phyloP scores from a whole-genome alignment of 2,797 vertebrate species.

The Yasuhikotakia modesta region DNA sequence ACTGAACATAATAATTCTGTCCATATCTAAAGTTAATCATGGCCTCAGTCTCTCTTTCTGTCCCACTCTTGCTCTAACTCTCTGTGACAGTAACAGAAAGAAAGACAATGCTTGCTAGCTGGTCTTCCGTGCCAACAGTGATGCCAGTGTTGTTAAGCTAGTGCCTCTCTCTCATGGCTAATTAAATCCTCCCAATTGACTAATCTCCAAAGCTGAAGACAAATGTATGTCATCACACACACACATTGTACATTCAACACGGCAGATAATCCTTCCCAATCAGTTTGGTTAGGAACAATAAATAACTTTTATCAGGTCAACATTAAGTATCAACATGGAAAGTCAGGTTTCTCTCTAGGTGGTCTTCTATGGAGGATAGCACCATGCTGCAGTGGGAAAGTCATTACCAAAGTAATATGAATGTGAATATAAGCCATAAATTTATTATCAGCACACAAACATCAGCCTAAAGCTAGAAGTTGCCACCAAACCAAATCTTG shows the following conservation, averaged over 20 bases:
- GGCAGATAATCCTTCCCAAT: too few relatives aligned
- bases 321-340: too few relatives aligned
- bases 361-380: background rate
- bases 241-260: too few relatives aligned
- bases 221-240: background rate
- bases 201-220: constrained; percentile 59
- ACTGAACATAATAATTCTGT: too few relatives aligned
- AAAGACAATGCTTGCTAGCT: constrained; percentile 51
- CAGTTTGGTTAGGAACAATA: background rate
- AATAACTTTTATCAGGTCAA: background rate
- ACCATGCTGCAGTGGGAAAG: background rate
- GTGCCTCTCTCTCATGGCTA: constrained; percentile 67
- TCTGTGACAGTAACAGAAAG: constrained; percentile 47
- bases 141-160: constrained; percentile 61
- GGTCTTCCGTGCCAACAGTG: constrained; percentile 50
- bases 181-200: constrained; percentile 75
- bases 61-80: constrained; percentile 34
- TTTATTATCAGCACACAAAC: constrained; percentile 60
- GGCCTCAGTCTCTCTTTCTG: constrained; percentile 23
- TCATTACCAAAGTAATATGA: constrained; percentile 72
- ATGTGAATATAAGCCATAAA: constrained; percentile 61
- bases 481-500: constrained; percentile 62
- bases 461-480: constrained; percentile 43
- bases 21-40: constrained; percentile 1
- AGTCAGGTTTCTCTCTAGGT: background rate